Evolutionary conservation across 2,113 vertebrate genomes (phyloP), one percentile per base, ranked within the genome.

Genomic region (Isurus oxyrinchus): DNA sequence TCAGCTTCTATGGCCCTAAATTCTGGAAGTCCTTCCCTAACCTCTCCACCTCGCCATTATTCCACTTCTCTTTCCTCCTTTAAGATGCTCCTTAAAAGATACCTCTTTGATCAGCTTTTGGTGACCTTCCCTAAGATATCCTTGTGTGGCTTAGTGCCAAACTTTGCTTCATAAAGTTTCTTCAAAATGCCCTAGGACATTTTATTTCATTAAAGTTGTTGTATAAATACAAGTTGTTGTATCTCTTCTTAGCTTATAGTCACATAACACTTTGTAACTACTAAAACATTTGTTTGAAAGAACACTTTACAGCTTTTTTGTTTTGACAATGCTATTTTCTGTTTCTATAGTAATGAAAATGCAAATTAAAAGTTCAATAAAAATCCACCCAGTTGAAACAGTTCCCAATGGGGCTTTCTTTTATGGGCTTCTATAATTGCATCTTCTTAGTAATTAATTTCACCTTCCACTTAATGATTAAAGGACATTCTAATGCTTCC

Each of bases 361-460:
- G 66, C n/a, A 94, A 94, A 94, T 94, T 66, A 25, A 63, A 61
- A 94, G 11, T 94, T n/a, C 27, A 63, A 94, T 94, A 94, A 49
- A 94, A 8, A n/a, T 94, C n/a, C 31, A 94, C n/a, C 19, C 90
- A 40, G 13, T 63, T 94, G 14, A 59, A 94, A 55, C 5, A 14
- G n/a, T 27, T 63, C 90, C 57, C 90, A 94, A 3, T 94, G 59
- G 59, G 11, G 19, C 23, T 53, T 31, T 87, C 88, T 35, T 91
- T 91, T 59, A 16, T n/a, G 57, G 27, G 57, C 90, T n/a, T 93
- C 55, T 61, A 93, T 93, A 59, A 93, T 93, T 93, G 90, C 90
- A n/a, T 5, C 14, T 2, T 88, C 86, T 57, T 55, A 53, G 84
- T 59, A 61, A 91, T 91, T 31, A 94, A 94, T 94, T 93, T 94